Evolutionary conservation across 2,797 vertebrate genomes (phyloP).

Genomic region (Crocodylus rhombifer): DNA sequence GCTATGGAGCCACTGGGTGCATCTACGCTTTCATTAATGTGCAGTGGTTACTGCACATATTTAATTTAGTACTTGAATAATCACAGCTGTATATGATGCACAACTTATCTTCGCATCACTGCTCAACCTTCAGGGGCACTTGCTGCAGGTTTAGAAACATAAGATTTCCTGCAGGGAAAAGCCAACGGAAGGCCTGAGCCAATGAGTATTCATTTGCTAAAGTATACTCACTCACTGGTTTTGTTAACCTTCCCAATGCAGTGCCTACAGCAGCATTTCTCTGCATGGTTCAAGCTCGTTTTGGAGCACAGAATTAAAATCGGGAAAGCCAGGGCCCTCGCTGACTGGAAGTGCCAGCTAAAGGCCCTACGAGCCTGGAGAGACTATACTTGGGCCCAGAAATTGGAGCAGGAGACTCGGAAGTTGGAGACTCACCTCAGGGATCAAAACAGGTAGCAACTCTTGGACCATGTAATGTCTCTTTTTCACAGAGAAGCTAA

Average conservation of each 20-base stretch:
- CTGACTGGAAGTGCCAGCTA: slow-evolving; percentile 90
- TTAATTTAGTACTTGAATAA: too few species aligned
- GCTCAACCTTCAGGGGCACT: background rate
- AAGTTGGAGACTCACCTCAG: slow-evolving; percentile 85
- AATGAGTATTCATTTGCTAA: background rate
- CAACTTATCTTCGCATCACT: background rate
- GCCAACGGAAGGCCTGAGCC: background rate
- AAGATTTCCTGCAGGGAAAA: background rate
- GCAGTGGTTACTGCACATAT: too few species aligned
- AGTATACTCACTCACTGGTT: slow-evolving; percentile 27
- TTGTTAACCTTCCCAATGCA: slow-evolving; percentile 74
- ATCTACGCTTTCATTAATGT: too few species aligned
- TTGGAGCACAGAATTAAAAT: slow-evolving; percentile 86
- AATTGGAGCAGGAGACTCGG: slow-evolving; percentile 80
- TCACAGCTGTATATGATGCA: background rate
- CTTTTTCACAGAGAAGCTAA: background rate
- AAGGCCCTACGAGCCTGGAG: slow-evolving; percentile 89
- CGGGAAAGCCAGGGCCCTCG: slow-evolving; percentile 89
- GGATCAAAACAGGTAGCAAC: slow-evolving; percentile 88
- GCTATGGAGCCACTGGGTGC: too few species aligned
- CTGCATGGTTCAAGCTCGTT: slow-evolving; percentile 89
- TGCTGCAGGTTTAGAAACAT: slow-evolving; percentile 3
- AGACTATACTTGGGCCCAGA: slow-evolving; percentile 84
- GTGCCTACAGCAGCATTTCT: slow-evolving; percentile 92
- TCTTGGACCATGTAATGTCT: background rate